Base-by-base conservation (phyloP, 2,113 vertebrate genomes). In the Triplophysa siluroides region DNA sequence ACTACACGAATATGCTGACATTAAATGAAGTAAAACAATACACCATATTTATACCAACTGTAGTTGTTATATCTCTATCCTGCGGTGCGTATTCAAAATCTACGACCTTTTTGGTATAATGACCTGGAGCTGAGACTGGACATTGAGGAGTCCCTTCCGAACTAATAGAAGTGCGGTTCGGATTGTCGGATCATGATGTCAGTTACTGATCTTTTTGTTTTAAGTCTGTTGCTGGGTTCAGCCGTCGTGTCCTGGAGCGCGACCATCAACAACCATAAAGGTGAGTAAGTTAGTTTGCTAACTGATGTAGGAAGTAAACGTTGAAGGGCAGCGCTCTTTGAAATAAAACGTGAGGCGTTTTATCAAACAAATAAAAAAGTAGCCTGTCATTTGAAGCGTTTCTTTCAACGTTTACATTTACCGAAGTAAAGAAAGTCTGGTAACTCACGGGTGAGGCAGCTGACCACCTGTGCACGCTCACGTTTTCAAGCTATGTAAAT, bases 51-150 rank as follows among this genome's bases (percentile, higher is more conserved):
- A 16, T 23, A 74, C 58, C 2, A 38, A 1, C 1, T 8, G 21
- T 21, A 43, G 26, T 1, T 21, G 7, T 24, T 23, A 23, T 24
- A 74, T 24, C n/a, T 12, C 4, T 6, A 21, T 62, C 54, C 8
- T 10, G 38, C 38, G 14, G 26, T 29, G 38, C 52, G 38, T 29
- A 16, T 45, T 43, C 45, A 38, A n/a, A 38, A 38, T 64, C 18
- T 52, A 38, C 60, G 33, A 54, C 19, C 9, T 18, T 76, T 6
- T 52, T n/a, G 10, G 4, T 60, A 84, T 14, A 33, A 85, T 85
- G 83, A 79, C n/a, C 77, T 65, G 80, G 71, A 82, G 85, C 82
- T 86, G 85, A 86, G 66, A 80, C 67, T 54, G 69, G 47, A 74
- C n/a, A 52, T 24, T 58, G 14, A n/a, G 67, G 58, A 70, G 65